Base-by-base conservation (phyloP, 2,113 vertebrate species). In the Malurus cyaneus region DNA sequence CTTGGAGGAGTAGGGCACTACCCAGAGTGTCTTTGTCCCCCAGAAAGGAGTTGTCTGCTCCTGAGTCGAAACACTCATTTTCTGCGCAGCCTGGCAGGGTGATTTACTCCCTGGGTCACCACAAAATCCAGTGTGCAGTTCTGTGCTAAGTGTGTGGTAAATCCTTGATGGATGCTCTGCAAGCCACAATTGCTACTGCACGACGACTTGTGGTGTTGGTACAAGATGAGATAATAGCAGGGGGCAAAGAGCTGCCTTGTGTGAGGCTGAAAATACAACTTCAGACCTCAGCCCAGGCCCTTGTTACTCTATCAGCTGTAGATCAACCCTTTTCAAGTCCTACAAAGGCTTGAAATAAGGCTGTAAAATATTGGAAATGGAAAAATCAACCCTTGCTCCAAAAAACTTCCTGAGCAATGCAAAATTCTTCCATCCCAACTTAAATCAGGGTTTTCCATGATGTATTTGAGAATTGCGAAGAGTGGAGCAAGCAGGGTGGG, bases 141-240 rank as follows among this genome's bases (percentile, higher is more conserved):
- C 74, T 95, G 53, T 81, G 44, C 92, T 95, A 95, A 96, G 93
- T 96, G 65, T 95, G 92, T 76, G 95, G 94, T 90, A 88, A 82
- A 89, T 93, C 42, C 44, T 31, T 84, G 56, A 76, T 78, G 91
- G 77, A 81, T 81, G 34, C 44, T 19, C 28, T 90, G 88, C 49
- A 92, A 96, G 56, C 85, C 85, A 90, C 4, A 17, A 86, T 16
- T 94, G 89, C 72, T 93, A 26, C 79, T 88, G 34, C 56, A 64
- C 47, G 49, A 72, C 42, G 53, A 84, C 67, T 93, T 93, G 93
- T 0, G 85, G 94, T 88, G 70, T 17, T 23, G 7, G 47, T 93
- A 92, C 82, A 93, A 90, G 65, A 94, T 29, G 46, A 82, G 64
- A 94, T 95, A 95, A 96, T 95, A 89, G 79, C 60, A 95, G 85